Conservation (phyloP, 2,888 invertebrate species). For the Apodemia duryi region DNA sequence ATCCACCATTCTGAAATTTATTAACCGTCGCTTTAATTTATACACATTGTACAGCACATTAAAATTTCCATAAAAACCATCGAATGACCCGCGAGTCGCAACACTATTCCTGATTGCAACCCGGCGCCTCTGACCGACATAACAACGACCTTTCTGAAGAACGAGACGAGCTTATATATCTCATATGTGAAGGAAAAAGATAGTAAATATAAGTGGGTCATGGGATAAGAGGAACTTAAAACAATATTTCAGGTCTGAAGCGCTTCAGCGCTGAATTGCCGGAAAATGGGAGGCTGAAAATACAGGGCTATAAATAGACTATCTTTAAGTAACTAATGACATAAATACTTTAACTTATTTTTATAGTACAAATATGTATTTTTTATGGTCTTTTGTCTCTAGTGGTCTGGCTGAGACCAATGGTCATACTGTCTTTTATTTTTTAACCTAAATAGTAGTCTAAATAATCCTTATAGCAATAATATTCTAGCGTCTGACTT, state of each 20-base stretch:
- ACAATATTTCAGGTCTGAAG: slow-evolving; percentile 48
- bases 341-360: slow-evolving; percentile 40
- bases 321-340: slow-evolving; percentile 34
- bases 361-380: slow-evolving; percentile 16
- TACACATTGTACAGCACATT: slow-evolving; percentile 7
- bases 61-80: slow-evolving; percentile 22
- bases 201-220: slow-evolving; percentile 65
- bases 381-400: not conserved
- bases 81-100: slow-evolving; percentile 32
- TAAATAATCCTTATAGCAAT: not conserved
- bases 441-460: not conserved
- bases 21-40: slow-evolving; percentile 2
- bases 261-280: slow-evolving; percentile 55
- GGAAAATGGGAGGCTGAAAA: slow-evolving; percentile 51
- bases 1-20: no score
- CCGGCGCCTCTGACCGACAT: slow-evolving; percentile 66
- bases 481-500: not conserved
- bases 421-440: not conserved
- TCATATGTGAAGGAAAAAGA: slow-evolving; percentile 37
- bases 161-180: slow-evolving; percentile 41
- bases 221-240: slow-evolving; percentile 64
- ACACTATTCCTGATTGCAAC: slow-evolving; percentile 61
- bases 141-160: slow-evolving; percentile 65
- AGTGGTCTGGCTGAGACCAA: not conserved
- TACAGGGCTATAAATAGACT: slow-evolving; percentile 57